Evolutionary conservation across 2,113 vertebrate species (phyloP).

Genomic region (Myotis davidii): DNA sequence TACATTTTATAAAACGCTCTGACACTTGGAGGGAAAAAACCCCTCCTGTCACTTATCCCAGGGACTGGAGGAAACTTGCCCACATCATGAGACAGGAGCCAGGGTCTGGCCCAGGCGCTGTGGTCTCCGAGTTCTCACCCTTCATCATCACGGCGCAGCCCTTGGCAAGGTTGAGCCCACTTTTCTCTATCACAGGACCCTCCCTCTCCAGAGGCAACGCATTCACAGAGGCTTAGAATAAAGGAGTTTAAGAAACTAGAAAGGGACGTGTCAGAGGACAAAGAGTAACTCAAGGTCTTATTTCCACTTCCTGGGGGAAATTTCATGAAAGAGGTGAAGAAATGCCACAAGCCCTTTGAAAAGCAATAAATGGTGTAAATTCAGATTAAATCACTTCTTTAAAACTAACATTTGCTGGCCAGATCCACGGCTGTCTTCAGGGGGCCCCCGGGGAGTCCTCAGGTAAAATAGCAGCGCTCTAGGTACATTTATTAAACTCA

Average conservation of each 20-base stretch:
- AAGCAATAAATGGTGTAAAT: conserved; percentile 21
- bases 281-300: background rate
- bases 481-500: background rate
- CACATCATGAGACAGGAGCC: background rate
- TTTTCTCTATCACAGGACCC: background rate
- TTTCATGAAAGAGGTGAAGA: background rate
- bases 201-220: background rate
- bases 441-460: background rate
- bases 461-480: background rate
- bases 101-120: background rate
- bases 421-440: background rate
- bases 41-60: background rate
- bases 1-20: background rate
- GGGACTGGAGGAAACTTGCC: background rate
- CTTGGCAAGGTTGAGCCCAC: background rate
- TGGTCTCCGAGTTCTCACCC: background rate
- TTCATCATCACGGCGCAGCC: background rate
- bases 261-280: background rate
- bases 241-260: background rate
- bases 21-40: background rate
- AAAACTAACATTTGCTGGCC: background rate
- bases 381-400: conserved; percentile 7
- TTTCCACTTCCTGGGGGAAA: background rate
- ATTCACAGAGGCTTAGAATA: background rate
- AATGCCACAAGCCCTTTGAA: background rate